phyloP scores from a whole-genome alignment of 1,140 invertebrate genomes.

The Zaprionus africanus region DNA sequence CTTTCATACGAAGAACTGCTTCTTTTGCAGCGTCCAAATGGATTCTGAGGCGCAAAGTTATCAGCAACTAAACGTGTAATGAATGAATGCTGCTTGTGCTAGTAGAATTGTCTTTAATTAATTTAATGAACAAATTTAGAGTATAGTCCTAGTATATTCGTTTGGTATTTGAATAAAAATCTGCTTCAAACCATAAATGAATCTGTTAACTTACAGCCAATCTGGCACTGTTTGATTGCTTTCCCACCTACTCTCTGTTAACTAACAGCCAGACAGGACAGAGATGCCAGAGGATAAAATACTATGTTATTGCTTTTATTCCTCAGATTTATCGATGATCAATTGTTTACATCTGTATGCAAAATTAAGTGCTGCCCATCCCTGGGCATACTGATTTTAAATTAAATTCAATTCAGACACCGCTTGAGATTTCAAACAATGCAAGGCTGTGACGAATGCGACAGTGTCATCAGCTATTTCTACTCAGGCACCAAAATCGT shows the following conservation, averaged over 20 bases:
- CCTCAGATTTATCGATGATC: too few species aligned
- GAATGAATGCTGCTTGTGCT: neutral
- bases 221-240: too few species aligned
- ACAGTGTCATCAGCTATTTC: slow-evolving; percentile 17
- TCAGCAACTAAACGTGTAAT: neutral
- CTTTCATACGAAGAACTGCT: slow-evolving; percentile 7
- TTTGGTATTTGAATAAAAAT: too few species aligned
- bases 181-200: neutral
- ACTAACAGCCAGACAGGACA: neutral
- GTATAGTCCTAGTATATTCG: neutral
- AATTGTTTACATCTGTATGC: too few species aligned
- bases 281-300: neutral
- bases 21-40: neutral
- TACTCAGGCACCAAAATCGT: slow-evolving; percentile 23
- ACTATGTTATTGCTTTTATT: neutral
- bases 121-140: neutral
- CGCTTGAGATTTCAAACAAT: slow-evolving; percentile 21
- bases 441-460: slow-evolving; percentile 16
- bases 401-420: slow-evolving; percentile 6
- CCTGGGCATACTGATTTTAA: slow-evolving; percentile 1
- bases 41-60: neutral
- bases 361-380: neutral
- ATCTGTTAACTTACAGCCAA: neutral
- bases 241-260: neutral
- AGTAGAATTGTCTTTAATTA: neutral